Evolutionary conservation across 2,797 vertebrate species (phyloP).

Genomic region (Eidolon dupreanum): DNA sequence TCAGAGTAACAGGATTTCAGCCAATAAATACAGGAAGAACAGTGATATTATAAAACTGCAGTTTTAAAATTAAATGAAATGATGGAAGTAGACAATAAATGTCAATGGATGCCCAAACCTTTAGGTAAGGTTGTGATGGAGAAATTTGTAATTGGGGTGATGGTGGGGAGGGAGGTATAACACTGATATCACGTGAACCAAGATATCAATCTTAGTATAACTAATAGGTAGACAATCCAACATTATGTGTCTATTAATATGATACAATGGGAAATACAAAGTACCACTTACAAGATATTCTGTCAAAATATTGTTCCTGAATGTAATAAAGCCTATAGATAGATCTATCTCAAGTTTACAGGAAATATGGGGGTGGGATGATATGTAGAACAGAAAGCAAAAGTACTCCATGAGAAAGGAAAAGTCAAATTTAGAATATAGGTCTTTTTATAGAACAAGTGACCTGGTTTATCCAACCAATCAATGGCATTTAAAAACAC

Average conservation of each 20-base stretch:
- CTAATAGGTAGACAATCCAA: background rate
- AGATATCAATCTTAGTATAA: background rate
- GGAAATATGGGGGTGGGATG: background rate
- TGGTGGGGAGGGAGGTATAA: background rate
- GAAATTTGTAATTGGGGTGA: background rate
- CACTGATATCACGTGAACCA: background rate
- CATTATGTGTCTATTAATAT: background rate
- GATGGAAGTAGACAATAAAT: background rate
- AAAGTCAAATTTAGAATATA: constrained; percentile 12
- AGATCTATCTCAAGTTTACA: background rate
- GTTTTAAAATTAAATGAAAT: constrained; percentile 29
- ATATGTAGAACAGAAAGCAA: background rate
- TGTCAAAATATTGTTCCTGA: background rate
- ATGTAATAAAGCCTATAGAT: background rate
- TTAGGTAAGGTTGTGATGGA: background rate
- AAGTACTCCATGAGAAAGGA: background rate
- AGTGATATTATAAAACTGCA: background rate
- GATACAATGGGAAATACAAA: background rate
- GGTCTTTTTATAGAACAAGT: background rate
- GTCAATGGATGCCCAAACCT: background rate
- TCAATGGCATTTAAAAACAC: background rate
- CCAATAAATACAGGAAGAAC: background rate
- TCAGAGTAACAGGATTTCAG: constrained; percentile 11
- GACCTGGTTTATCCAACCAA: constrained; percentile 34
- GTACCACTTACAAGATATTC: background rate